Evolutionary conservation across 2,888 invertebrate species (phyloP).

Genomic region (Hylaea fasciaria): DNA sequence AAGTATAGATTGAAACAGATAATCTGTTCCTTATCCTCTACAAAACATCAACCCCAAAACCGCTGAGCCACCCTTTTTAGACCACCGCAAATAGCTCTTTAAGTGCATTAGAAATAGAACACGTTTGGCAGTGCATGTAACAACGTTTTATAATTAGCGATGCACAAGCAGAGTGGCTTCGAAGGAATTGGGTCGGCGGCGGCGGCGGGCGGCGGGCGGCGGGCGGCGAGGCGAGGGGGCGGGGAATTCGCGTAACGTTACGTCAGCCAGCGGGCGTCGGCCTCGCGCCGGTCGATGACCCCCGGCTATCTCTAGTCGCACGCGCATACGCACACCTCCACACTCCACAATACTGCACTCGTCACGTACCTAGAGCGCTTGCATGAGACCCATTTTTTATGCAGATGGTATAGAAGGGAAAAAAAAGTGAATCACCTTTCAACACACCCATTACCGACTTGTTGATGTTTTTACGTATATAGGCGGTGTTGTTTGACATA

Average conservation of each 20-base stretch:
- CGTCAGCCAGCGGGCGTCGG: slow-evolving; percentile 84
- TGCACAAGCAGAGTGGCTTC: slow-evolving; percentile 81
- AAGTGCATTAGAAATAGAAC: slow-evolving; percentile 74
- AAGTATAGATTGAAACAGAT: too few relatives aligned
- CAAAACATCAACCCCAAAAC: slow-evolving; percentile 3
- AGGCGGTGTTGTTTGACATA: too few relatives aligned
- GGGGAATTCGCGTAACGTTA: slow-evolving; percentile 83
- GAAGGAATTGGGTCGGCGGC: slow-evolving; percentile 80
- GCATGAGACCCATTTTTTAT: slow-evolving; percentile 22
- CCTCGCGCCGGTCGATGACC: slow-evolving; percentile 82
- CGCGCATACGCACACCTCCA: slow-evolving; percentile 65
- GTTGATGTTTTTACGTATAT: not conserved
- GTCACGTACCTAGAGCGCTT: slow-evolving; percentile 9
- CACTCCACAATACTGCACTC: slow-evolving; percentile 11
- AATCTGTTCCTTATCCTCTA: too few relatives aligned
- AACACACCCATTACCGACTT: slow-evolving; percentile 2
- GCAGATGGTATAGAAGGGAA: not conserved
- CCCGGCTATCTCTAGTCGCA: slow-evolving; percentile 79
- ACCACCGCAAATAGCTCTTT: slow-evolving; percentile 56
- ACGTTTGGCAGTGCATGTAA: slow-evolving; percentile 71
- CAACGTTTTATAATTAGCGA: slow-evolving; percentile 79
- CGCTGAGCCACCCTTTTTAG: slow-evolving; percentile 36
- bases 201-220: slow-evolving; percentile 54
- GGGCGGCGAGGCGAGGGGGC: slow-evolving; percentile 55
- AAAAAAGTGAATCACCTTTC: slow-evolving; percentile 7